Percentiles rank a stretch among this genome's conserved stretches.
Evolutionary conservation across 37 sponge, comb jelly and placozoan species (phyloP).

Genomic region (Halisarca cf. caerulea): DNA sequence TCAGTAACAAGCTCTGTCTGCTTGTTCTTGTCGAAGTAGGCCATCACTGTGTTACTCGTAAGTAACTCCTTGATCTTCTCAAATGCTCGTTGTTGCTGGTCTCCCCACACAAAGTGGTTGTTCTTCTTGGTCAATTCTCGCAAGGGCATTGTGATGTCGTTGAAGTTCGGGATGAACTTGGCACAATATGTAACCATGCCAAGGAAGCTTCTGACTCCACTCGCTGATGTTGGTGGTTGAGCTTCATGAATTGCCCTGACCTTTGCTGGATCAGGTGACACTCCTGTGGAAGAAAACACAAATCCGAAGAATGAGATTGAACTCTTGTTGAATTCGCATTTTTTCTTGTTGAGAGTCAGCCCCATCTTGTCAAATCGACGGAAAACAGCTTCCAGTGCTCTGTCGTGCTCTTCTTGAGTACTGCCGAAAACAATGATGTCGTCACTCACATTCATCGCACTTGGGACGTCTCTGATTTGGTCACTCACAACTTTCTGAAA

Average conservation of each 20-base stretch:
- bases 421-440: too few relatives aligned
- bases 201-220: constrained; percentile 41
- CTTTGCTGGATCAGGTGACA: constrained; percentile 33
- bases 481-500: too few relatives aligned
- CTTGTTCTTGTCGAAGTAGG: too few relatives aligned
- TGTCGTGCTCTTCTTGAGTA: constrained; percentile 20
- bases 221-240: constrained; percentile 19
- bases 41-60: constrained; percentile 38
- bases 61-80: constrained; percentile 38
- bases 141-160: constrained; percentile 28
- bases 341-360: constrained; percentile 27
- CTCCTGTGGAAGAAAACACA: constrained; percentile 42
- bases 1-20: constrained; percentile 31
- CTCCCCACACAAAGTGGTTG: constrained; percentile 16
- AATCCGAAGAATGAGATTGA: constrained; percentile 48
- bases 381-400: constrained; percentile 29
- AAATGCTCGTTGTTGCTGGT: constrained; percentile 30
- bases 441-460: too few relatives aligned
- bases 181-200: too few relatives aligned
- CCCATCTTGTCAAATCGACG: not conserved
- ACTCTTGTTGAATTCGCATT: constrained; percentile 50
- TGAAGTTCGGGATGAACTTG: constrained; percentile 43
- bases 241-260: constrained; percentile 33
- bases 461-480: too few relatives aligned
- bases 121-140: too few relatives aligned